Conservation (phyloP, 1,140 invertebrate species). For the Phenacoccus solenopsis region DNA sequence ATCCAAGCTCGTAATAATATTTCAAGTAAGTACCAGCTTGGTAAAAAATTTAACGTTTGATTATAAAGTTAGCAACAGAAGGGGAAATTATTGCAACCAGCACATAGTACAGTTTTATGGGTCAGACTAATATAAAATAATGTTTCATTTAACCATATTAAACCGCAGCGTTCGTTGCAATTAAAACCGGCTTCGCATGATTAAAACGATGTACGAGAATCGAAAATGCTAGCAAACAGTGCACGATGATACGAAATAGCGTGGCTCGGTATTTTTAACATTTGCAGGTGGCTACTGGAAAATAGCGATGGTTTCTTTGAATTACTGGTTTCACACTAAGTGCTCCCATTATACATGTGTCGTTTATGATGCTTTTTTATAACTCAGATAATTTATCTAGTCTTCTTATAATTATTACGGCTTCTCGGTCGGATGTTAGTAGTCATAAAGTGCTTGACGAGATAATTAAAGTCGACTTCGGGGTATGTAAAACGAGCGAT, state of each 20-base stretch:
- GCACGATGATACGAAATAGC: background rate
- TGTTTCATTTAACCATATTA: too few relatives aligned
- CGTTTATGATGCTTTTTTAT: background rate
- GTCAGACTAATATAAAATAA: too few relatives aligned
- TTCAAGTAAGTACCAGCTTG: too few relatives aligned
- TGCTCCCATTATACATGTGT: background rate
- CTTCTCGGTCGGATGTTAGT: background rate
- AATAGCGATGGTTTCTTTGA: background rate
- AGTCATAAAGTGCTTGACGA: background rate
- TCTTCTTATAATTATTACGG: background rate
- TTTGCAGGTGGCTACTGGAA: constrained; percentile 1
- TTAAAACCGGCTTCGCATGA: too few relatives aligned
- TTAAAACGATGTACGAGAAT: too few relatives aligned
- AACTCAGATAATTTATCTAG: background rate
- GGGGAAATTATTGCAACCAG: too few relatives aligned
- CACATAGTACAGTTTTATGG: too few relatives aligned
- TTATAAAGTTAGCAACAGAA: too few relatives aligned
- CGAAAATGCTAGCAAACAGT: too few relatives aligned
- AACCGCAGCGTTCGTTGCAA: too few relatives aligned
- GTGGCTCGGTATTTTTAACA: background rate
- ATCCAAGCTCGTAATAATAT: too few relatives aligned
- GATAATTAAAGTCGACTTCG: background rate
- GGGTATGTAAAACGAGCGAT: background rate
- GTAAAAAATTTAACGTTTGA: too few relatives aligned
- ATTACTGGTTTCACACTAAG: constrained; percentile 1